phyloP scores from a whole-genome alignment of 64 coral and sea anemone species.

The Stichodactyla mertensii region DNA sequence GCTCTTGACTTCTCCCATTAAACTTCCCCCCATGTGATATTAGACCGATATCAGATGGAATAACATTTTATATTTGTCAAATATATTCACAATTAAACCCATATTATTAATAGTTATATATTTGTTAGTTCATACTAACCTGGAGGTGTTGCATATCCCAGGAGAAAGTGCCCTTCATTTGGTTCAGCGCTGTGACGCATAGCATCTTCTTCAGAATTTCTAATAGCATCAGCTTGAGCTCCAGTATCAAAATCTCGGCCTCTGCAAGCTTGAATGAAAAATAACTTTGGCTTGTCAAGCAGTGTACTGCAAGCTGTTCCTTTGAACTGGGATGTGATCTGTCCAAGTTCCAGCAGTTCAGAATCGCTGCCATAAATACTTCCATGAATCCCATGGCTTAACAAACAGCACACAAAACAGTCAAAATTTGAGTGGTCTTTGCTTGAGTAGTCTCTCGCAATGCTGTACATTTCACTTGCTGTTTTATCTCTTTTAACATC shows the following conservation, averaged over 20 bases:
- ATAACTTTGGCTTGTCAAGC: constrained; percentile 73
- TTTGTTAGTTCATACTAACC: constrained; percentile 19
- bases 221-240: constrained; percentile 51
- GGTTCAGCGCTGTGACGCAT: constrained; percentile 81
- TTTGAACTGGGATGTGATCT: constrained; percentile 67
- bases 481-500: constrained; percentile 7
- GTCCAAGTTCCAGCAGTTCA: constrained; percentile 36
- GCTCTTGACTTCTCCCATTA: too few relatives aligned
- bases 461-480: constrained; percentile 54
- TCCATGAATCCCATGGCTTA: constrained; percentile 78
- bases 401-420: constrained; percentile 87
- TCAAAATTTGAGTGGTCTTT: constrained; percentile 48
- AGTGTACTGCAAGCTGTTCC: constrained; percentile 58
- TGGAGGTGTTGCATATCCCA: constrained; percentile 91
- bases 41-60: too few relatives aligned
- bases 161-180: constrained; percentile 90
- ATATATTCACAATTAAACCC: too few relatives aligned
- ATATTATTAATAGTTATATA: too few relatives aligned
- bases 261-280: constrained; percentile 95
- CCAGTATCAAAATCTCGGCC: constrained; percentile 48
- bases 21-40: too few relatives aligned
- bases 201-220: constrained; percentile 48
- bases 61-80: too few relatives aligned
- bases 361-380: constrained; percentile 72
- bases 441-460: constrained; percentile 32